Percentiles rank a stretch among this genome's conserved stretches.
These are phyloP conservation scores for Pandemis cinnamomeana DNA, from an alignment of 2,888 invertebrate genomes.

Conservation along the genomic window DNA sequence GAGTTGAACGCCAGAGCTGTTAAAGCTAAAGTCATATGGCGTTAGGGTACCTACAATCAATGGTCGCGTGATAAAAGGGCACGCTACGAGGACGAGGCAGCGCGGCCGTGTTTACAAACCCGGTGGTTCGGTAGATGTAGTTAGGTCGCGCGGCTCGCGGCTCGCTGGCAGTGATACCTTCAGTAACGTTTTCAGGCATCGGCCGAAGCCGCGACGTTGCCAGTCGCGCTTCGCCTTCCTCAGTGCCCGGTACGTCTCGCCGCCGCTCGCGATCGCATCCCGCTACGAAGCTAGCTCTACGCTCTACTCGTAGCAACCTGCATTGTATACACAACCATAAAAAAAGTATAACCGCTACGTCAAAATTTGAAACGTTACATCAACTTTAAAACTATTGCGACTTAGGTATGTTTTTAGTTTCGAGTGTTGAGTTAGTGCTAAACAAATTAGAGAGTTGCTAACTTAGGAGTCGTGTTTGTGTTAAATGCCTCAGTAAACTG, in stretches of 20 bases:
- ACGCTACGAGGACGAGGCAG: slow-evolving; percentile 8
- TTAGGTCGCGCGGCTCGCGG: slow-evolving; percentile 14
- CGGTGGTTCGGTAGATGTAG: slow-evolving; percentile 17
- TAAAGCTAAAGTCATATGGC: slow-evolving; percentile 14
- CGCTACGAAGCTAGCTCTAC: slow-evolving; percentile 25
- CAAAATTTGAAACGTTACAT: background rate
- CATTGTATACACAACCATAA: background rate
- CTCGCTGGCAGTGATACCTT: slow-evolving; percentile 32
- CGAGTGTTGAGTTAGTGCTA: slow-evolving; percentile 32
- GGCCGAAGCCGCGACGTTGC: slow-evolving; percentile 27
- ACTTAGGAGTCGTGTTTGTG: slow-evolving; percentile 37
- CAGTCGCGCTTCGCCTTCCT: slow-evolving; percentile 32
- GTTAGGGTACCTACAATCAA: slow-evolving; percentile 30
- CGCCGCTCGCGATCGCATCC: background rate
- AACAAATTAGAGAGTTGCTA: slow-evolving; percentile 34
- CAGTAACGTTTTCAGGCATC: slow-evolving; percentile 34
- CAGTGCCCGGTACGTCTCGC: slow-evolving; percentile 6
- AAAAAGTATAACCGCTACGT: background rate
- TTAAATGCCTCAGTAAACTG: slow-evolving; percentile 39
- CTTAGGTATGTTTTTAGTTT: slow-evolving; percentile 9
- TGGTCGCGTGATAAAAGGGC: slow-evolving; percentile 33
- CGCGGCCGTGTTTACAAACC: slow-evolving; percentile 36
- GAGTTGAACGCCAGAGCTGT: slow-evolving; percentile 2
- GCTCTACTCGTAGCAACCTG: slow-evolving; percentile 23
- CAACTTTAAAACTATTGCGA: slow-evolving; percentile 1